Evolutionary conservation across 2,113 vertebrate species (phyloP), one percentile per base, ranked within the genome.

Genomic region (Podocnemis expansa): DNA sequence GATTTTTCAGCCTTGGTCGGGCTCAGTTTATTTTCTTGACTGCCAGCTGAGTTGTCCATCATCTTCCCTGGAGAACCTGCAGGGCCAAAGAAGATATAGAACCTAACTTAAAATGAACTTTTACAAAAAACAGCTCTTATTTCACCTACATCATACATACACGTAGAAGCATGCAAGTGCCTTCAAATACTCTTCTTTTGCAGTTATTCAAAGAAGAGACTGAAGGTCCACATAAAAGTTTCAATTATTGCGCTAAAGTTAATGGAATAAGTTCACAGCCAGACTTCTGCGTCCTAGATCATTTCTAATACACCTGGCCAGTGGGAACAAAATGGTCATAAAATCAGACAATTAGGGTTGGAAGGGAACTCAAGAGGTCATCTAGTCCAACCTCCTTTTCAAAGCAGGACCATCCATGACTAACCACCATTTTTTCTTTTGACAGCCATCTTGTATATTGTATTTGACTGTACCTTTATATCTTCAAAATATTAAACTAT

Each of bases 1-100:
- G 91, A 78, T 41, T 93, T 97, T 41, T 98, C 97, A 85, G 93
- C 90, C 88, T 95, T 97, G 51, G 67, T 41, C 24, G 95, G 80
- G 34, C 83, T 90, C 90, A 60, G 43, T 54, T 60, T 90, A 22
- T 52, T 93, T 84, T 95, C 97, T 96, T 92, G 89, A 63, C 89
- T 87, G 85, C 73, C 52, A 2, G 10, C 10, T 10, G 78, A 86
- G 12, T 97, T 97, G 87, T 98, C 98, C 4, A 2, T 70, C 87
- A 92, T 94, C 81, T 97, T 98, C 89, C 98, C 98, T 16, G 98
- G 90, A 43, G 94, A 94, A 97, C 98, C 99, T 99, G 97, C 19
- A 95, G 89, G 86, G 87, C 85, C 94, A 88, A 96, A 97, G 51
- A 96, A 92, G 97, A 94, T 22, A 67, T 41, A 96, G 84, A 94